These are phyloP conservation scores for Troilus luridus DNA, from an alignment of 2,888 invertebrate species.

Conservation along the genomic window DNA sequence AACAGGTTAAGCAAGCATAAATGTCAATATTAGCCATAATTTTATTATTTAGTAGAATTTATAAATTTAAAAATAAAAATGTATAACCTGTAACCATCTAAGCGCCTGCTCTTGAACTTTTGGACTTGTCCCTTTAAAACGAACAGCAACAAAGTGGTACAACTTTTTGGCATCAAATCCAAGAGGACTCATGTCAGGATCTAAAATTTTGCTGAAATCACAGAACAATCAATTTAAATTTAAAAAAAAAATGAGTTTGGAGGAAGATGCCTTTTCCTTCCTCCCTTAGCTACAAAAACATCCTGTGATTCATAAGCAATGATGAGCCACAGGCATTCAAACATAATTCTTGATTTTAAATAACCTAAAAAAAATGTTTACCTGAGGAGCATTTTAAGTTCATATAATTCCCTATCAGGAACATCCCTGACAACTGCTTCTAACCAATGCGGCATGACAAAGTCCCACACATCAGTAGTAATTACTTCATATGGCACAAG, in stretches of 20 bases:
- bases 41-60: neutral
- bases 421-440: conserved; percentile 95
- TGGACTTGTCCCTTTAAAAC: conserved; percentile 85
- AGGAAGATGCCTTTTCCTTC: too few relatives aligned
- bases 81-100: conserved; percentile 84
- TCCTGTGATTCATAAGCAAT: too few relatives aligned
- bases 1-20: neutral
- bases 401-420: conserved; percentile 87
- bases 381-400: conserved; percentile 85
- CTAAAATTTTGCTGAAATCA: conserved; percentile 88
- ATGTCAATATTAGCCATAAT: neutral
- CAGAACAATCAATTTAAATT: neutral
- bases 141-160: conserved; percentile 92
- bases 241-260: neutral
- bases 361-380: conserved; percentile 66
- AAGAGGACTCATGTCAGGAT: conserved; percentile 94
- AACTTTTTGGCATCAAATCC: conserved; percentile 95
- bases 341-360: too few relatives aligned
- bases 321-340: too few relatives aligned
- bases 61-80: conserved; percentile 27
- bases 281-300: too few relatives aligned
- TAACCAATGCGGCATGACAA: conserved; percentile 99
- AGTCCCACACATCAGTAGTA: conserved; percentile 96
- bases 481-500: conserved; percentile 98
- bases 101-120: conserved; percentile 90